Conservation (phyloP, 2,888 invertebrate genomes). For the Monoplex corrugatus region DNA sequence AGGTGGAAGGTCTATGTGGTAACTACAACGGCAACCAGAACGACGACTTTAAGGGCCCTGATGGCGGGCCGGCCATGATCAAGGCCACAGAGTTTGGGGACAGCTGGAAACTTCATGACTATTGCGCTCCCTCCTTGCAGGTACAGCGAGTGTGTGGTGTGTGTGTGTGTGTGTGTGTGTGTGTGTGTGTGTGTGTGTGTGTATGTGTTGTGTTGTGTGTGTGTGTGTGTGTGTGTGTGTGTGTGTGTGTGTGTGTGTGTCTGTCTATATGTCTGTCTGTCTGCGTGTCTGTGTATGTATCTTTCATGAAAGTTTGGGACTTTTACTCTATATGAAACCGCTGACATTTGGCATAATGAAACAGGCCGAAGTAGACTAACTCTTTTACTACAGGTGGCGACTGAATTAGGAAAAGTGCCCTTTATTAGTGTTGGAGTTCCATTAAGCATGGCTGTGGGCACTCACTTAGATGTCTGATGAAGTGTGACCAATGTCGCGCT, state of each 20-base stretch:
- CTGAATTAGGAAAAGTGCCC: no score
- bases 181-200: not conserved
- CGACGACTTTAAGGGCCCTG: constrained; percentile 86
- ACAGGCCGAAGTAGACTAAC: no score
- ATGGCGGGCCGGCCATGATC: constrained; percentile 89
- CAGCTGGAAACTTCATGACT: constrained; percentile 87
- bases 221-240: not conserved
- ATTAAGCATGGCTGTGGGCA: no score
- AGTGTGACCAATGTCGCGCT: no score
- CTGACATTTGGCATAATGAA: no score
- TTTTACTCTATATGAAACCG: no score
- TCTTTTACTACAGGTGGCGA: no score
- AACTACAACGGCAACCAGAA: constrained; percentile 92
- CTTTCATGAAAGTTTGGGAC: no score
- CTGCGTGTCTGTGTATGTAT: not conserved
- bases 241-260: constrained; percentile 10
- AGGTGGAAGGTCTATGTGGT: constrained; percentile 92
- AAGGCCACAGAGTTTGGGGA: constrained; percentile 91
- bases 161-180: not conserved
- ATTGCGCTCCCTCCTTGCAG: constrained; percentile 82
- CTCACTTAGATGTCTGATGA: no score
- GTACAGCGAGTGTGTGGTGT: not conserved
- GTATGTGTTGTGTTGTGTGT: not conserved
- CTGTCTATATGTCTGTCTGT: not conserved
- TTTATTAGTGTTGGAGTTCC: no score